Conservation (phyloP, 2,888 invertebrate species). For the Tenthredo notha region DNA sequence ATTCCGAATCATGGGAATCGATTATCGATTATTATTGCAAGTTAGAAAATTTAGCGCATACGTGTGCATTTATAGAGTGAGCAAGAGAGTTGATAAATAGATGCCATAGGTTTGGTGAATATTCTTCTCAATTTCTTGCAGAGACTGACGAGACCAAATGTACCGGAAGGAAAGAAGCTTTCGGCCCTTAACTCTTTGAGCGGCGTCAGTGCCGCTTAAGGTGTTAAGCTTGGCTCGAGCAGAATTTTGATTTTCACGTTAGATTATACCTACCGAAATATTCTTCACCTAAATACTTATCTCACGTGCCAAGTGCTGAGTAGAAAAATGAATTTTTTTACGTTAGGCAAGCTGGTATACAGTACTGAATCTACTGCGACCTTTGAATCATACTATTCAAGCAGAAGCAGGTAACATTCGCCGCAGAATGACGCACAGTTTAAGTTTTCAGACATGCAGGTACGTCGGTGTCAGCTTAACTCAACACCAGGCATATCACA, state of each 20-base stretch:
- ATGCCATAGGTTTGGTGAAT: not conserved
- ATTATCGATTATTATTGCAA: not conserved
- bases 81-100: not conserved
- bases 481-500: not conserved
- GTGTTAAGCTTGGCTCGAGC: not conserved
- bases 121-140: not conserved
- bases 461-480: not conserved
- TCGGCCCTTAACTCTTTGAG: not conserved
- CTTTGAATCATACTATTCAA: not conserved
- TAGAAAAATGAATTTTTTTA: slow-evolving; percentile 24
- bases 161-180: not conserved
- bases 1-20: not conserved
- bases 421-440: not conserved
- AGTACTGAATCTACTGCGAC: not conserved
- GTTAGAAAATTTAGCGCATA: not conserved
- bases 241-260: not conserved
- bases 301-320: not conserved
- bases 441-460: not conserved
- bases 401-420: not conserved
- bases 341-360: not conserved
- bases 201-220: too few species aligned
- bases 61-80: slow-evolving; percentile 10
- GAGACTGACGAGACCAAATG: not conserved
- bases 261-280: not conserved
- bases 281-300: not conserved